A percentile compares a stretch with the other conserved stretches of the same genome.
These are phyloP conservation scores for Vesta saturnalis DNA, from an alignment of 2,888 invertebrate genomes.

Conservation along the genomic window DNA sequence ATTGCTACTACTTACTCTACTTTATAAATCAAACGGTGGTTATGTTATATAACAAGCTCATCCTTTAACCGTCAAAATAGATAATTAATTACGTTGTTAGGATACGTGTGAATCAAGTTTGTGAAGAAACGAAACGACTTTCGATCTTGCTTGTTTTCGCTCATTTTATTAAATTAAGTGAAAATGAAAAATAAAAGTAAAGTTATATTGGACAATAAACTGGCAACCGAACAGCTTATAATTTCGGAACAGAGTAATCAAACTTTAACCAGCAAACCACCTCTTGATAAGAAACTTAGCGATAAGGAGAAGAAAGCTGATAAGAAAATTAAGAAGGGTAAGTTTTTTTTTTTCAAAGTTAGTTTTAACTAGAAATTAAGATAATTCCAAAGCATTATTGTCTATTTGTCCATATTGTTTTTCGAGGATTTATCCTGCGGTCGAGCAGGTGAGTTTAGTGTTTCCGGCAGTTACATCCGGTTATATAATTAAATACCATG, in stretches of 20 bases:
- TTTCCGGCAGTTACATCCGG: conserved; percentile 11
- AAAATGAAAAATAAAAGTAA: conserved; percentile 57
- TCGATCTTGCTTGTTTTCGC: conserved; percentile 20
- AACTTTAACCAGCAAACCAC: conserved; percentile 65
- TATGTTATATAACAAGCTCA: not conserved
- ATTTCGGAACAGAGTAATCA: conserved; percentile 68
- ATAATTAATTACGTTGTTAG: conserved; percentile 27
- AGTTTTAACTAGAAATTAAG: no score
- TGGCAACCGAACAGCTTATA: conserved; percentile 64
- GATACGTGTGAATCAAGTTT: conserved; percentile 21
- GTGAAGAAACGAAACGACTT: conserved; percentile 30
- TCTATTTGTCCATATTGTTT: no score
- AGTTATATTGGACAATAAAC: conserved; percentile 51
- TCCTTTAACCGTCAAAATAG: not conserved
- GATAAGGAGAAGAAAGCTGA: conserved; percentile 66
- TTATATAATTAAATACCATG: conserved; percentile 7
- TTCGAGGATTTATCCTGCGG: not conserved
- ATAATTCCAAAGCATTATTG: no score
- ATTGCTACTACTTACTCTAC: not conserved
- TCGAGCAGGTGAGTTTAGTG: not conserved
- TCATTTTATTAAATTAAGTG: conserved; percentile 24
- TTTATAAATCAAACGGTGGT: conserved; percentile 14
- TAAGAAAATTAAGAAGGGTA: conserved; percentile 57
- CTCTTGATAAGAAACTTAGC: conserved; percentile 65
- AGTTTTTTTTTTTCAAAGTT: conserved; percentile 27